phyloP scores from a whole-genome alignment of 2,113 vertebrate genomes.

The Synodontis membranacea region DNA sequence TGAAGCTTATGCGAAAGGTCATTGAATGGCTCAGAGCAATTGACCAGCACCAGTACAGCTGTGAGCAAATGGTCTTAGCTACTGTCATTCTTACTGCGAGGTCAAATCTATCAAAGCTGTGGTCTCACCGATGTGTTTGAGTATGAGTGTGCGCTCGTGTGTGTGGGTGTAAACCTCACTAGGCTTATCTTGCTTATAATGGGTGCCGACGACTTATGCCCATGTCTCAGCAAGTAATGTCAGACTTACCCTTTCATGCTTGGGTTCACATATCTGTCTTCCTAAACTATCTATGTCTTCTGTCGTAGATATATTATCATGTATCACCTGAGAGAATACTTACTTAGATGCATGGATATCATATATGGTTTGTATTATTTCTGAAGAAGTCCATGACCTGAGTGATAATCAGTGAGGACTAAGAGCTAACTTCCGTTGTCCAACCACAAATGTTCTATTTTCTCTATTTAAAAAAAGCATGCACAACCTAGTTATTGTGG shows the following conservation, averaged over 20 bases:
- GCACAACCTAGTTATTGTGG: neutral
- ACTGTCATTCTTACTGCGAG: constrained; percentile 19
- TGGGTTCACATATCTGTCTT: neutral
- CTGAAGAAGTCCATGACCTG: neutral
- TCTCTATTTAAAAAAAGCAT: neutral
- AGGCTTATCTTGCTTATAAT: constrained; percentile 12
- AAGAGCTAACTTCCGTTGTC: neutral
- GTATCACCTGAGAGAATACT: neutral
- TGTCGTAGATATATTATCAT: neutral
- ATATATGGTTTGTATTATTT: neutral
- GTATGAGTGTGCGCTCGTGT: neutral
- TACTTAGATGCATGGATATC: neutral
- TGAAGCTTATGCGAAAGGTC: constrained; percentile 67
- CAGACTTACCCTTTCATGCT: neutral
- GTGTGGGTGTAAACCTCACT: neutral
- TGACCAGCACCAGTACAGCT: constrained; percentile 69
- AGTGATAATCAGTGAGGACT: neutral
- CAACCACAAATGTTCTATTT: neutral
- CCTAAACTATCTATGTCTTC: neutral
- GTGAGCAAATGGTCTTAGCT: constrained; percentile 51
- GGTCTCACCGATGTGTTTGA: neutral
- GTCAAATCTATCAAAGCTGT: constrained; percentile 18
- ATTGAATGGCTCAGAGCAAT: constrained; percentile 73
- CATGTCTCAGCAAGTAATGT: neutral
- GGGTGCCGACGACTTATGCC: neutral